Conservation (phyloP, 2,113 vertebrate genomes). For the Chloropsis hardwickii region DNA sequence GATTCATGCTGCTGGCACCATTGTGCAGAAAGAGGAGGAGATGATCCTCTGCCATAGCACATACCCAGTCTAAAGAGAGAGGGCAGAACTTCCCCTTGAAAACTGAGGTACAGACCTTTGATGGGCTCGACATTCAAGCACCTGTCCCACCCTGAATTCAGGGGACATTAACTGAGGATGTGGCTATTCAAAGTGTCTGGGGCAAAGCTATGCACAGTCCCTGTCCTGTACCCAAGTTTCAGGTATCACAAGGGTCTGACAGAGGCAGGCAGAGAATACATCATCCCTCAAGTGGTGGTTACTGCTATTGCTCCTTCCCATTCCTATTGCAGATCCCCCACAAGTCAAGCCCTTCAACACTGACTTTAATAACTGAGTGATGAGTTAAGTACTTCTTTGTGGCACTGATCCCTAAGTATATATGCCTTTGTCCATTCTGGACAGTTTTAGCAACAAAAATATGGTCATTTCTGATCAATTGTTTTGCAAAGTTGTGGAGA, state of each 20-base stretch:
- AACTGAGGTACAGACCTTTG: background rate
- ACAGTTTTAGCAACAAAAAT: background rate
- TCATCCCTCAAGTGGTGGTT: background rate
- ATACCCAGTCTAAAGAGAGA: background rate
- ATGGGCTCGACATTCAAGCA: background rate
- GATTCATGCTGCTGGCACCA: background rate
- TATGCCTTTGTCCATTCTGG: background rate
- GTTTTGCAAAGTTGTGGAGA: background rate
- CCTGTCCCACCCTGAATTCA: background rate
- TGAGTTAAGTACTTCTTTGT: background rate
- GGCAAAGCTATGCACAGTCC: background rate
- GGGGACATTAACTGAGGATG: background rate
- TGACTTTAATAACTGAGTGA: background rate
- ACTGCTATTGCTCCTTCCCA: background rate
- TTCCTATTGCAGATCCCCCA: fast-evolving
- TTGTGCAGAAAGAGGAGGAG: background rate
- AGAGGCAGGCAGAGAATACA: background rate
- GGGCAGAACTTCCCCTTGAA: background rate
- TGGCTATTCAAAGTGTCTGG: background rate
- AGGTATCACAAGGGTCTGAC: background rate
- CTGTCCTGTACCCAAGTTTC: background rate
- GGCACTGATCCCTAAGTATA: background rate
- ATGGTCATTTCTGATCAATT: background rate
- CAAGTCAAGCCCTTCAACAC: background rate
- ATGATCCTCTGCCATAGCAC: background rate